Percentiles rank a stretch among this genome's conserved stretches.
Conservation (phyloP, 92 coral and sea anemone genomes). For the Pocillopora grandis region DNA sequence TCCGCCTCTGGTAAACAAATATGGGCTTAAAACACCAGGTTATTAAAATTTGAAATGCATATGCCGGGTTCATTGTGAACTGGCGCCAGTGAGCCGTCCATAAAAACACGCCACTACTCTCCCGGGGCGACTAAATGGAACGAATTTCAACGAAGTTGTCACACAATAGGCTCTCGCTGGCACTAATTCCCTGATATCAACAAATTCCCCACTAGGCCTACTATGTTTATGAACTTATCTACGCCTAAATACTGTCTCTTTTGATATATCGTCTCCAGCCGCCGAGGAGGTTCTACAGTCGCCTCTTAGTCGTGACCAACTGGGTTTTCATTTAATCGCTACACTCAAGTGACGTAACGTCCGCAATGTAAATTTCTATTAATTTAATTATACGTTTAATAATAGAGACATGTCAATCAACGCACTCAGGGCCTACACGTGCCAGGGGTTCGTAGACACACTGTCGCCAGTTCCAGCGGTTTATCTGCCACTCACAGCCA, state of each 20-base stretch:
- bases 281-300: background rate
- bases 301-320: background rate
- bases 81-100: conserved; percentile 86
- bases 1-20: conserved; percentile 61
- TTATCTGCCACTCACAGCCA: conserved; percentile 74
- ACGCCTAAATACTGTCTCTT: background rate
- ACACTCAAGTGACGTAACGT: conserved; percentile 69
- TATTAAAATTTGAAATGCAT: conserved; percentile 89
- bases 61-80: conserved; percentile 85
- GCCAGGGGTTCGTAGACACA: conserved; percentile 77
- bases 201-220: background rate
- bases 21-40: conserved; percentile 58
- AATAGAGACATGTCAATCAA: conserved; percentile 88
- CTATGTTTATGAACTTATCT: conserved; percentile 10
- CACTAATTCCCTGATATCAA: conserved; percentile 23
- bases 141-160: conserved; percentile 63
- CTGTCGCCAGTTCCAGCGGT: conserved; percentile 82
- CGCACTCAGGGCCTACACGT: conserved; percentile 68
- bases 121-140: conserved; percentile 90
- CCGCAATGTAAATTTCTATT: conserved; percentile 77
- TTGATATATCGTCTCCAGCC: background rate
- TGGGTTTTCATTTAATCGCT: conserved; percentile 20
- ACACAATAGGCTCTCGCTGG: conserved; percentile 45
- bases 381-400: conserved; percentile 87
- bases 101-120: conserved; percentile 60